These are phyloP conservation scores for Phyllotreta striolata DNA, from an alignment of 2,888 invertebrate genomes.

Conservation along the genomic window DNA sequence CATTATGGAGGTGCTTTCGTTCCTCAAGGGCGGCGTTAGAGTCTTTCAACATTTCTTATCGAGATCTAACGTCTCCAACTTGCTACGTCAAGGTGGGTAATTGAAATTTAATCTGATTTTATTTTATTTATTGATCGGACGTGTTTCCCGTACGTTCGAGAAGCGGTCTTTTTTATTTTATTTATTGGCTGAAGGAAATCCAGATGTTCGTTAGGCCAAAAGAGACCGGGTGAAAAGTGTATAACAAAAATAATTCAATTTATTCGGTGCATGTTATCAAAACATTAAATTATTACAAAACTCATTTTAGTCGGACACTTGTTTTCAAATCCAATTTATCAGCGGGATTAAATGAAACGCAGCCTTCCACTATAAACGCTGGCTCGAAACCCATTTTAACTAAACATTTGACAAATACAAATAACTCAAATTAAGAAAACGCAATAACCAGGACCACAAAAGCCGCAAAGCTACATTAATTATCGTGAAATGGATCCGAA, in stretches of 20 bases:
- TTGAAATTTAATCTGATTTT: slow-evolving; percentile 35
- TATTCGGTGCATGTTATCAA: not conserved
- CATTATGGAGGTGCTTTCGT: slow-evolving; percentile 65
- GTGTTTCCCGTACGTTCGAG: slow-evolving; percentile 13
- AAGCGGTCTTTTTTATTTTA: slow-evolving; percentile 11
- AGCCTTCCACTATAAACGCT: not conserved
- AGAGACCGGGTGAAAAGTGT: not conserved
- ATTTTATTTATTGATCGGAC: slow-evolving; percentile 25
- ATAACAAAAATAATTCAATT: not conserved
- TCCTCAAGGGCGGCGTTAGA: slow-evolving; percentile 69
- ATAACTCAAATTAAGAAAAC: slow-evolving; percentile 27
- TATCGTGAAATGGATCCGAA: slow-evolving; percentile 22
- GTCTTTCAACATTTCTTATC: slow-evolving; percentile 71
- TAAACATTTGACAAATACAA: slow-evolving; percentile 21
- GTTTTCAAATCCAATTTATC: not conserved
- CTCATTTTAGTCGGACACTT: not conserved
- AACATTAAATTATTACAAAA: not conserved
- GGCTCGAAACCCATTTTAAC: slow-evolving; percentile 13
- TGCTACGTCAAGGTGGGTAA: slow-evolving; percentile 64
- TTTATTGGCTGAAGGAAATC: not conserved
- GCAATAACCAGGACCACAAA: slow-evolving; percentile 21
- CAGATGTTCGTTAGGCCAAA: too few relatives aligned
- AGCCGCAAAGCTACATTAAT: slow-evolving; percentile 31
- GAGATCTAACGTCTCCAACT: slow-evolving; percentile 67
- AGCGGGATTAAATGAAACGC: not conserved